Conservation (phyloP, 1,140 invertebrate genomes). For the Drosophila ogumai region DNA sequence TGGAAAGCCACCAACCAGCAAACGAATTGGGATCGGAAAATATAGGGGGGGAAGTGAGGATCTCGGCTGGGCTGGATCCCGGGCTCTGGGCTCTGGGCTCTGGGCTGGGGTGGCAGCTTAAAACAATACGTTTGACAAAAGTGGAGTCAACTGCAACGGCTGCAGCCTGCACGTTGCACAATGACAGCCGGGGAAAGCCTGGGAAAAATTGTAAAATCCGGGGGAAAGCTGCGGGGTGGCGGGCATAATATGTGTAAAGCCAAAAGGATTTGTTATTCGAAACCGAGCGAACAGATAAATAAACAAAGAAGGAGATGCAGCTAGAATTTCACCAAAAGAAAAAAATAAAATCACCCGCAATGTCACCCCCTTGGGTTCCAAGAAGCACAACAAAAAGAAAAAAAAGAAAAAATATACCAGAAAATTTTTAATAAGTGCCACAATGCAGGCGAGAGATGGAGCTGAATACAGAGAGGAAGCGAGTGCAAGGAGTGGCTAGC, state of each 20-base stretch:
- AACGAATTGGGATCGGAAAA: conserved; percentile 36
- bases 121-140: conserved; percentile 83
- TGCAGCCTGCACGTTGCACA: conserved; percentile 70
- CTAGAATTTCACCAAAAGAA: background rate
- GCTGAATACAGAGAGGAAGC: conserved; percentile 30
- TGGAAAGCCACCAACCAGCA: conserved; percentile 29
- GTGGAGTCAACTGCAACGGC: conserved; percentile 81
- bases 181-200: conserved; percentile 29
- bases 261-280: conserved; percentile 84
- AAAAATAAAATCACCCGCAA: conserved; percentile 15
- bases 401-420: conserved; percentile 36
- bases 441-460: conserved; percentile 59
- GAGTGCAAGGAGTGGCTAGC: conserved; percentile 27
- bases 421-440: conserved; percentile 82
- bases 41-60: background rate
- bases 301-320: conserved; percentile 71
- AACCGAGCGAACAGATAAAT: conserved; percentile 83
- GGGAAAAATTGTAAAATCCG: conserved; percentile 18
- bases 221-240: conserved; percentile 15
- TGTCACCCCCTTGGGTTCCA: conserved; percentile 35
- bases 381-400: conserved; percentile 20
- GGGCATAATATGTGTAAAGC: conserved; percentile 83
- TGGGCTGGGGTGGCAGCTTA: conserved; percentile 37
- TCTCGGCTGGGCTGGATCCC: background rate
- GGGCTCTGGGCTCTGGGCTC: background rate